A percentile compares a stretch with the other conserved stretches of the same genome.
phyloP scores from a whole-genome alignment of 2,888 invertebrate genomes.

The Cacoxenus indagator region DNA sequence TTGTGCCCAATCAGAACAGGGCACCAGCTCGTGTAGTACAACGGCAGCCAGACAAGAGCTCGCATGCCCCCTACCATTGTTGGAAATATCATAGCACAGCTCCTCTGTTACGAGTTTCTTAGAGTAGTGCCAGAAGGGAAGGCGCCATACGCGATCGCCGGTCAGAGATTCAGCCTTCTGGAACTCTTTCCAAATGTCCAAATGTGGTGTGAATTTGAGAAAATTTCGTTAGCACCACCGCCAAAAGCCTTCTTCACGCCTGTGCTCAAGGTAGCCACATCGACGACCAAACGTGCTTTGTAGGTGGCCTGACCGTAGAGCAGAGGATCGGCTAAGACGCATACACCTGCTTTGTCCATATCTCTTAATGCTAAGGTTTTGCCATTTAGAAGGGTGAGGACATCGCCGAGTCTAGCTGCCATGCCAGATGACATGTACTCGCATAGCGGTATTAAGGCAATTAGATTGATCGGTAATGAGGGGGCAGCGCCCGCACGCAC shows the following conservation, averaged over 20 bases:
- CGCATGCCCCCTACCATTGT: conserved; percentile 74
- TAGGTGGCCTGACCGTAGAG: conserved; percentile 80
- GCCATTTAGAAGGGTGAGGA: conserved; percentile 72
- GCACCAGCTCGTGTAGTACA: conserved; percentile 77
- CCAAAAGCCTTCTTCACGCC: conserved; percentile 74
- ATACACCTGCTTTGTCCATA: conserved; percentile 82
- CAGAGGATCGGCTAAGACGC: conserved; percentile 85
- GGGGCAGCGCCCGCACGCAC: conserved; percentile 73
- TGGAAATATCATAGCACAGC: conserved; percentile 74
- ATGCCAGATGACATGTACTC: conserved; percentile 75
- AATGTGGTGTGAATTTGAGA: conserved; percentile 72
- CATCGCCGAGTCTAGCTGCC: conserved; percentile 72
- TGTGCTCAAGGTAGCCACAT: conserved; percentile 73
- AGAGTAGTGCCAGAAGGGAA: too few species aligned
- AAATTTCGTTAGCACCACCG: conserved; percentile 73
- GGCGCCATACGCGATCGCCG: conserved; percentile 77
- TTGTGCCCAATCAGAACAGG: conserved; percentile 78
- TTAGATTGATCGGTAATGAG: conserved; percentile 73
- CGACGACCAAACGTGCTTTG: conserved; percentile 73
- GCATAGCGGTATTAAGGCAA: conserved; percentile 68
- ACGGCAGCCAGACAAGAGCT: conserved; percentile 80
- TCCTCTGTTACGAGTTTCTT: conserved; percentile 63
- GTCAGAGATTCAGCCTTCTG: conserved; percentile 73
- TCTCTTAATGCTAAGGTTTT: conserved; percentile 71
- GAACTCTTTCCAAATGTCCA: conserved; percentile 74